phyloP scores from a whole-genome alignment of 2,888 invertebrate genomes.

The Drosophila nr. perissopoda region DNA sequence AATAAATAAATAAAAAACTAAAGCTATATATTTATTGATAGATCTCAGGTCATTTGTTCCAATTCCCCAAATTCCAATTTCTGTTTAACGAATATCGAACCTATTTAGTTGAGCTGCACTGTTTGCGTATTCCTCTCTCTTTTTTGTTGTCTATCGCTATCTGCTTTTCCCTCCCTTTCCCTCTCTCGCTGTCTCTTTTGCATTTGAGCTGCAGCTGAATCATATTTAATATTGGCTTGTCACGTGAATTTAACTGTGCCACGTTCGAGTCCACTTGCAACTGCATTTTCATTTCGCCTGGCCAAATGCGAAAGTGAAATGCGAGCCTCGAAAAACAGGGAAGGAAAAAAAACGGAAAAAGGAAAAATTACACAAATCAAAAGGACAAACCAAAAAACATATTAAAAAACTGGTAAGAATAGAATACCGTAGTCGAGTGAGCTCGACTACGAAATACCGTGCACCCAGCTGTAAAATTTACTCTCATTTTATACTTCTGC shows the following conservation, averaged over 20 bases:
- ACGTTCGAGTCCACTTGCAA: constrained; percentile 32
- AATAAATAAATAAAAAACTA: background rate
- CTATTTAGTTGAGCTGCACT: constrained; percentile 8
- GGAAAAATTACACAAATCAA: constrained; percentile 1
- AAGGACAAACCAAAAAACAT: constrained; percentile 9
- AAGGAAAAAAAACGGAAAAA: constrained; percentile 1
- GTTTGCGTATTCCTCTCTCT: constrained; percentile 5
- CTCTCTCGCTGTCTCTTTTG: background rate
- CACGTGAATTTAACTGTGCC: constrained; percentile 78
- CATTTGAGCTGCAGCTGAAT: constrained; percentile 58
- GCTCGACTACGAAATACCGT: background rate
- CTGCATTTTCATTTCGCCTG: constrained; percentile 52
- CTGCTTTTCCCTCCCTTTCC: background rate
- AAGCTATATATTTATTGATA: background rate
- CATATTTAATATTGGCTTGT: constrained; percentile 78
- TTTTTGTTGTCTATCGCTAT: constrained; percentile 3
- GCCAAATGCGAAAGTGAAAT: constrained; percentile 43
- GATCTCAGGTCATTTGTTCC: background rate
- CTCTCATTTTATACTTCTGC: background rate
- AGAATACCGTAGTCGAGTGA: background rate
- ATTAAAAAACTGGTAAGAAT: background rate
- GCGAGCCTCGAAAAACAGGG: constrained; percentile 1
- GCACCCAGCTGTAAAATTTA: background rate
- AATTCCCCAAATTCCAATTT: background rate
- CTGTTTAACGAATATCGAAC: constrained; percentile 7